Evolutionary conservation across 2,888 invertebrate genomes (phyloP), one percentile per base, ranked within the genome.

Genomic region (Xestia c-nigrum): DNA sequence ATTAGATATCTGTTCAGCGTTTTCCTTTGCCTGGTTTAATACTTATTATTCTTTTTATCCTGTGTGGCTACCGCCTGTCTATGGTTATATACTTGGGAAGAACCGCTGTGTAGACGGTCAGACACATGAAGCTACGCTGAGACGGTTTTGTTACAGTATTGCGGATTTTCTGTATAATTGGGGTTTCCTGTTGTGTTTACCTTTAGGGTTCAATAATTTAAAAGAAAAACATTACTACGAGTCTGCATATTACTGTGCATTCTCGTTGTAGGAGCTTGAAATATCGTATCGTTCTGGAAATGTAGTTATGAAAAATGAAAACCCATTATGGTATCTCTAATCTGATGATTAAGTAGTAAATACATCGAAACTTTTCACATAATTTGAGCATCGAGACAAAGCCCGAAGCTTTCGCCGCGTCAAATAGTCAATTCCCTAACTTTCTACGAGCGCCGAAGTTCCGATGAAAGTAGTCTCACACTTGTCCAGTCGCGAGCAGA

Each of bases 361-460:
- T 47, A 72, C 38, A 69, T 43, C 40, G 55, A 66, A 5, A 55
- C 7, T 65, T 74, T 24, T 73, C 65, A 52, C 63, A 83, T 83
- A 80, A 80, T 84, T 80, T 64, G 79, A 81, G 81, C 68, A 76
- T 76, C 47, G 47, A 64, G 66, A 83, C 84, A 84, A 84, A 83
- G 74, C 72, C 59, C 83, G 75, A 80, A 90, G 90, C 92, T 93
- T 93, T 93, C 93, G 91, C 92, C 88, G 85, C 84, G 85, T 87
- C 90, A 89, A 90, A 90, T 91, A 90, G 90, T 89, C 85, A 89
- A 91, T 90, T 90, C 90, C 89, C 87, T 89, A 90, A 92, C 93
- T 93, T 93, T 93, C 93, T 93, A 92, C 88, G 67, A 85, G 81
- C 85, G 85, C 80, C 86, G 80, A 87, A 81, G 77, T 83, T 87